These are phyloP conservation scores for Umimayanthus kanabou DNA, from an alignment of 92 coral and sea anemone species.

Conservation along the genomic window DNA sequence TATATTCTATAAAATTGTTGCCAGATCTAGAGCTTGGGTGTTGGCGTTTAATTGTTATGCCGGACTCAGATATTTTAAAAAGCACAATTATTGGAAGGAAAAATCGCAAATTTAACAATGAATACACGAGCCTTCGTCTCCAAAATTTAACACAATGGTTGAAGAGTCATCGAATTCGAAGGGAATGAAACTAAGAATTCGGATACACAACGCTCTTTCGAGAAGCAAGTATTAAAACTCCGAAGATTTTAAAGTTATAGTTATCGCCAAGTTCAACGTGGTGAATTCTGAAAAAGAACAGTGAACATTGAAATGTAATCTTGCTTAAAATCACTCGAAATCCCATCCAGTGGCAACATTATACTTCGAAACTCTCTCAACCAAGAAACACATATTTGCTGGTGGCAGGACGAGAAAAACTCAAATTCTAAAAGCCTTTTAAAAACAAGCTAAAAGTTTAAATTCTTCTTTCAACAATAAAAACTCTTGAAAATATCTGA, in stretches of 20 bases:
- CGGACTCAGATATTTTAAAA: not conserved
- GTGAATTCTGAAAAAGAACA: too few relatives aligned
- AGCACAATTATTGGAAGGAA: not conserved
- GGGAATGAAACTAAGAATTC: too few relatives aligned
- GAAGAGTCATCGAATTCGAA: too few relatives aligned
- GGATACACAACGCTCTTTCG: too few relatives aligned
- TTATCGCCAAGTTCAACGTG: not conserved
- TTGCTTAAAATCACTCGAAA: not conserved
- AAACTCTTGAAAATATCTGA: not conserved
- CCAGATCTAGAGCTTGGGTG: not conserved
- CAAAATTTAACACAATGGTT: too few relatives aligned
- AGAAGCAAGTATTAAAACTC: too few relatives aligned
- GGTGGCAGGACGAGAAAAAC: not conserved
- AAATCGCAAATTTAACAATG: too few relatives aligned
- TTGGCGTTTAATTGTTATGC: not conserved
- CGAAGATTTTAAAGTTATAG: not conserved
- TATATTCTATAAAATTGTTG: not conserved
- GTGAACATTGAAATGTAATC: not conserved
- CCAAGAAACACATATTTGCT: not conserved
- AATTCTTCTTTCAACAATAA: not conserved
- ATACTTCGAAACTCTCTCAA: not conserved
- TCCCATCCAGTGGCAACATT: not conserved
- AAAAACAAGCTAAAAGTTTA: too few relatives aligned
- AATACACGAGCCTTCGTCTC: too few relatives aligned
- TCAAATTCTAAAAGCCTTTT: not conserved